Conservation (phyloP, 2,797 vertebrate genomes). For the Vespertilio murinus region DNA sequence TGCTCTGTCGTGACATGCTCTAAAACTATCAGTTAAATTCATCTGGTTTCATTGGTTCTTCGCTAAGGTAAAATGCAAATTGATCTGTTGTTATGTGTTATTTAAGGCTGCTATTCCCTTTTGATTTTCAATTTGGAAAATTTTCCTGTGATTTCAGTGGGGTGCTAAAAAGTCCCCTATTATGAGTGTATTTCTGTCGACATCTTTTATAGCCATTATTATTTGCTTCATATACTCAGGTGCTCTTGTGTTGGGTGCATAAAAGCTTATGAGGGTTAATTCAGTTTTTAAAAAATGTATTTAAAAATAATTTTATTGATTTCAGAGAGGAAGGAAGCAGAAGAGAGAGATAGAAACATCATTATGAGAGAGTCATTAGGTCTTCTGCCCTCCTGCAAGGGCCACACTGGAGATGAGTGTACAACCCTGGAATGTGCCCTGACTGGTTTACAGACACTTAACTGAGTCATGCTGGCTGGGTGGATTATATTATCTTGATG, state of each 20-base stretch:
- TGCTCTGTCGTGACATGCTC: not conserved
- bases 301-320: too few species aligned
- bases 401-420: too few species aligned
- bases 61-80: too few species aligned
- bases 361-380: too few species aligned
- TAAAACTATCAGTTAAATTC: not conserved
- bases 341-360: too few species aligned
- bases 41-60: not conserved
- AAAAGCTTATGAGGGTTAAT: not conserved
- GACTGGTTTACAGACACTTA: too few species aligned
- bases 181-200: not conserved
- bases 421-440: too few species aligned
- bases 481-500: not conserved
- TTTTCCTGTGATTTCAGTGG: not conserved
- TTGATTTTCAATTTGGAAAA: not conserved
- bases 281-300: not conserved
- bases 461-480: too few species aligned
- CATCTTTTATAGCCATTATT: not conserved
- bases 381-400: too few species aligned
- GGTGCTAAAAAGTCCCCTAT: not conserved
- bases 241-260: not conserved
- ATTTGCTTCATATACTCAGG: not conserved
- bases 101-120: not conserved
- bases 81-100: not conserved
- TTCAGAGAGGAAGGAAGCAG: too few species aligned